phyloP scores from a whole-genome alignment of 1,140 invertebrate species.

The Drosophila yakuba region DNA sequence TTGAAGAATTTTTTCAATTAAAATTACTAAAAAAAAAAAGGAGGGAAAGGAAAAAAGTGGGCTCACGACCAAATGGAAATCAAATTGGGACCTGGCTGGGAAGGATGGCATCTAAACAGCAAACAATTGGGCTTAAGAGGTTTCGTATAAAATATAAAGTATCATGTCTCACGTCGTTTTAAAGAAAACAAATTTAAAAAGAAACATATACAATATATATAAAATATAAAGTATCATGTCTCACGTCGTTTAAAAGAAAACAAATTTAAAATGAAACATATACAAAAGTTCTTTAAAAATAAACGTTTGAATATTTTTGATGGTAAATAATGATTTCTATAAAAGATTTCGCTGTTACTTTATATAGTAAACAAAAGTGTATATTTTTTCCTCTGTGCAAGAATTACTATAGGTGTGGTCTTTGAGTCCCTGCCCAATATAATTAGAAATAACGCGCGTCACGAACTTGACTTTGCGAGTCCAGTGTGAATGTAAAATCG shows the following conservation, averaged over 20 bases:
- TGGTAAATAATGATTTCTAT: not conserved
- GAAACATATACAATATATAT: too few relatives aligned
- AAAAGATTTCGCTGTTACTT: too few relatives aligned
- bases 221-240: too few relatives aligned
- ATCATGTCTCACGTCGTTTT: not conserved
- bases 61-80: slow-evolving; percentile 64
- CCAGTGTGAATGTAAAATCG: slow-evolving; percentile 27
- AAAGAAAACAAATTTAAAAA: not conserved
- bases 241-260: not conserved
- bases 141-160: too few relatives aligned
- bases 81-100: slow-evolving; percentile 41
- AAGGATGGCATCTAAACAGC: slow-evolving; percentile 3
- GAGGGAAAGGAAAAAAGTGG: slow-evolving; percentile 26
- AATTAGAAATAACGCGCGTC: slow-evolving; percentile 80
- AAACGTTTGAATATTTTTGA: not conserved
- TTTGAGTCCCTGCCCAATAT: slow-evolving; percentile 51
- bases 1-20: slow-evolving; percentile 83
- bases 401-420: slow-evolving; percentile 13
- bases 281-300: not conserved
- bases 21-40: slow-evolving; percentile 63
- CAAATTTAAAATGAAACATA: not conserved
- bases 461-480: slow-evolving; percentile 70
- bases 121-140: not conserved
- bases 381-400: slow-evolving; percentile 1
- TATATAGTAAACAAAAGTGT: too few relatives aligned